Evolutionary conservation across 2,113 vertebrate genomes (phyloP), one percentile per base, ranked within the genome.

Genomic region (Dicrurus megarhynchus): DNA sequence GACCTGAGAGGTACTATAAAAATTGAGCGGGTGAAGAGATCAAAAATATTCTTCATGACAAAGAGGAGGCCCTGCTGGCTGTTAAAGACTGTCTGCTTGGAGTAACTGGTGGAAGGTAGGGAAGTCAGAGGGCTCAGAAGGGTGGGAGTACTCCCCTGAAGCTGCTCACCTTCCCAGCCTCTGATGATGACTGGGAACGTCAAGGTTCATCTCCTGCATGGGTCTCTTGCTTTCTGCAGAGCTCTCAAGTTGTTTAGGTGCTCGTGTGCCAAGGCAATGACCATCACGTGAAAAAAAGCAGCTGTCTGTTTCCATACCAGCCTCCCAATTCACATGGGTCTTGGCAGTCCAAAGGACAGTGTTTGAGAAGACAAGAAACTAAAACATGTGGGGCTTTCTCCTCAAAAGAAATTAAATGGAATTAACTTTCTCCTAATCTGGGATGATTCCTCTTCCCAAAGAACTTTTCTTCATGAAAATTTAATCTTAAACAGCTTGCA

Each of bases 131-230:
- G 41, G 9, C 44, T 49, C 56, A 35, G 3, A 7, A 12, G 26
- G 19, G 24, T 14, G 2, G 26, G 13, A 59, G 11, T 30, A 42
- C 11, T 64, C 13, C 16, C 3, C 15, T 0, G 1, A 52, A 33
- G 7, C 18, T 18, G 10, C 15, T n/a, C 69, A 35, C 16, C 12
- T 70, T 78, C 39, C 22, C 14, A 50, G 18, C 33, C 35, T 74
- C 28, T 56, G 8, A 13, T 41, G 15, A 11, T 55, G 30, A 9
- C 49, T 55, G 44, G 6, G 18, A 10, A 11, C 0, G 0, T 56
- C 7, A 13, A 2, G 10, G 5, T 44, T 42, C 33, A 8, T 35
- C 33, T 76, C 21, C 52, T 60, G 14, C 39, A 2, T 3, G 65
- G 37, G 13, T 53, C 15, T 84, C 44, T 63, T 53, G n/a, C 49